These are phyloP conservation scores for Fringilla coelebs DNA, from an alignment of 2,797 vertebrate species.

Conservation along the genomic window DNA sequence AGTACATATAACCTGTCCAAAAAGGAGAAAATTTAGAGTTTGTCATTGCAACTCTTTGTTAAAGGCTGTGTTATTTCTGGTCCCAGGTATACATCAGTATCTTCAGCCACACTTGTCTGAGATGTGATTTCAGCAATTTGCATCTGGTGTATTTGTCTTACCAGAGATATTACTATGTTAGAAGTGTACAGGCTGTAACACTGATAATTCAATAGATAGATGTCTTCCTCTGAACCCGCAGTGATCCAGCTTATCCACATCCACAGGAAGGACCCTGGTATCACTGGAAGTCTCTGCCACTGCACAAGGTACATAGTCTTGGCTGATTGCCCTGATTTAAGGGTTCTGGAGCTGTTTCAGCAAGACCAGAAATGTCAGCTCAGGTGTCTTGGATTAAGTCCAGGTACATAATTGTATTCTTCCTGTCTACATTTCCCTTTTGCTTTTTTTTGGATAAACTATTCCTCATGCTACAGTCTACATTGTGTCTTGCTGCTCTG, in stretches of 20 bases:
- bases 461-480: not conserved
- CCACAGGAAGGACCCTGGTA: not conserved
- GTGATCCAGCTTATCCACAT: not conserved
- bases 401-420: slow-evolving; percentile 6
- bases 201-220: not conserved
- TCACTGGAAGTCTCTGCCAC: not conserved
- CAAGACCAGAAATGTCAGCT: not conserved
- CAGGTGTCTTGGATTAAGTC: slow-evolving; percentile 14
- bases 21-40: not conserved
- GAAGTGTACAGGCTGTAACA: not conserved
- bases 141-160: not conserved
- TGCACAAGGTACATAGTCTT: not conserved
- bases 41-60: not conserved
- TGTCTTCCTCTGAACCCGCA: not conserved
- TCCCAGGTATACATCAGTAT: not conserved
- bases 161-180: not conserved
- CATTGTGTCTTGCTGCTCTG: not conserved
- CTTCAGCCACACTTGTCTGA: not conserved
- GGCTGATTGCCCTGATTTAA: not conserved
- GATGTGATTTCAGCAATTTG: not conserved
- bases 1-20: not conserved
- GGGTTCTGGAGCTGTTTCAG: not conserved
- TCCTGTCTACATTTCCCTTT: slow-evolving; percentile 25
- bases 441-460: slow-evolving; percentile 1
- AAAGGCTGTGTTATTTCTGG: not conserved